Percentiles rank a stretch among this genome's conserved stretches.
phyloP scores from a whole-genome alignment of 2,888 invertebrate genomes.

The Alviniconcha strummeri region DNA sequence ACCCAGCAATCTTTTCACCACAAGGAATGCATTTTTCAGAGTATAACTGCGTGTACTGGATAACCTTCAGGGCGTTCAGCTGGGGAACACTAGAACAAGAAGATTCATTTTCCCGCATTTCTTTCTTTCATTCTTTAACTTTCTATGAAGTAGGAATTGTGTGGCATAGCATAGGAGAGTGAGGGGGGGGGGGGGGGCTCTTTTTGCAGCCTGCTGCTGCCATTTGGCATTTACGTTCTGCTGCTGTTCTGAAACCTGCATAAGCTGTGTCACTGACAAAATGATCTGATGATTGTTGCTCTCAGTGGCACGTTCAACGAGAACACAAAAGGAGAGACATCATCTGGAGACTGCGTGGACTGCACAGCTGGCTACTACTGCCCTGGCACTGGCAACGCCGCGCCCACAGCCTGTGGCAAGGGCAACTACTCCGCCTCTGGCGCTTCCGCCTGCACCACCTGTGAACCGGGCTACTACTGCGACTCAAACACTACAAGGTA shows the following conservation, averaged over 20 bases:
- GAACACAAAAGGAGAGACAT: slow-evolving; percentile 55
- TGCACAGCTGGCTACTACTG: slow-evolving; percentile 71
- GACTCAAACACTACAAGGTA: slow-evolving; percentile 64
- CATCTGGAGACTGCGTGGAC: slow-evolving; percentile 53
- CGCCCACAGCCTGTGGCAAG: slow-evolving; percentile 65
- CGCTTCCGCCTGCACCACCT: slow-evolving; percentile 58
- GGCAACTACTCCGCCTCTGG: slow-evolving; percentile 67
- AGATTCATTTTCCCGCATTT: no score
- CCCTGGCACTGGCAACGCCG: slow-evolving; percentile 55
- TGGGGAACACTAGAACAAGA: no score
- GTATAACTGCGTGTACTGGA: no score
- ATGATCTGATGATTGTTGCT: slow-evolving; percentile 7
- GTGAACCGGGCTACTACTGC: slow-evolving; percentile 68
- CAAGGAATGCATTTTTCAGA: no score
- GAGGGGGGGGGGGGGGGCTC: no score
- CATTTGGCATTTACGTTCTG: no score
- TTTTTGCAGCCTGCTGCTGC: no score
- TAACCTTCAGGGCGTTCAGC: no score
- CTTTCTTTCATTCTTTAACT: no score
- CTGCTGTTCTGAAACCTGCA: not conserved
- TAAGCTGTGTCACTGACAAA: not conserved
- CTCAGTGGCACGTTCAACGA: slow-evolving; percentile 63
- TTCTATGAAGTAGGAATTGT: no score
- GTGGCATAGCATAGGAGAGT: no score
- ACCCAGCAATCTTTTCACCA: no score